Percentiles rank a stretch among this genome's conserved stretches.
These are phyloP conservation scores for Sapayoa aenigma DNA, from an alignment of 2,113 vertebrate genomes.

Conservation along the genomic window DNA sequence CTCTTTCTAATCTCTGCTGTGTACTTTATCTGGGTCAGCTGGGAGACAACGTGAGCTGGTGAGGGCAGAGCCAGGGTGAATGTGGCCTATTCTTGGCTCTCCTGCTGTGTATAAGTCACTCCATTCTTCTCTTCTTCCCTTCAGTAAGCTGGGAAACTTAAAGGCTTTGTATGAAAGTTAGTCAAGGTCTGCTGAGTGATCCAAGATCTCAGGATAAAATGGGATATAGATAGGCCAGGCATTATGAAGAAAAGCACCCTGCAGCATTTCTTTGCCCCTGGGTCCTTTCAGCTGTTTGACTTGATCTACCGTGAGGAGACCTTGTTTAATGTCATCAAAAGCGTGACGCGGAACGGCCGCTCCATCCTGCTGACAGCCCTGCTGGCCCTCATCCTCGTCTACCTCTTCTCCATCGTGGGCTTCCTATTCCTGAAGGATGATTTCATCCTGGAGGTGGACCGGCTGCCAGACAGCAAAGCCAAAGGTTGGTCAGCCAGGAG, in stretches of 20 bases:
- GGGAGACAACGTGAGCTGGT: slow-evolving; percentile 7
- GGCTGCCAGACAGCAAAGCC: slow-evolving; percentile 73
- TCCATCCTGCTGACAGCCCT: slow-evolving; percentile 96
- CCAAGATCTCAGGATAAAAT: background rate
- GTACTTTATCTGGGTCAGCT: slow-evolving; percentile 39
- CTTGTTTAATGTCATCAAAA: slow-evolving; percentile 96
- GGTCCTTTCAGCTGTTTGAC: slow-evolving; percentile 86
- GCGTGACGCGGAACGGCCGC: slow-evolving; percentile 94
- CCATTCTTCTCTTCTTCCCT: slow-evolving; percentile 9
- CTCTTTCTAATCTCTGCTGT: background rate
- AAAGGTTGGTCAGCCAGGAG: slow-evolving; percentile 54
- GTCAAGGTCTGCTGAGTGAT: background rate
- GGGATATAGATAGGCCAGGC: background rate
- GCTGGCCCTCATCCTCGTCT: slow-evolving; percentile 96
- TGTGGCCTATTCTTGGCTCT: slow-evolving; percentile 29
- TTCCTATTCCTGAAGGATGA: slow-evolving; percentile 96
- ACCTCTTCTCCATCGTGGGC: slow-evolving; percentile 98
- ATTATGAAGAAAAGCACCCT: background rate
- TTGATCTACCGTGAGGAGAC: slow-evolving; percentile 98
- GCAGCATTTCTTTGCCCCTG: background rate
- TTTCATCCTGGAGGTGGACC: slow-evolving; percentile 96
- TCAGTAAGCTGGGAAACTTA: background rate
- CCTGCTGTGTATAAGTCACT: slow-evolving; percentile 2
- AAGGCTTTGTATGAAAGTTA: slow-evolving; percentile 13
- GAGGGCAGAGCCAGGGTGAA: slow-evolving; percentile 11